These are phyloP conservation scores for Lepidurus arcticus DNA, from an alignment of 1,140 invertebrate genomes.

Conservation along the genomic window DNA sequence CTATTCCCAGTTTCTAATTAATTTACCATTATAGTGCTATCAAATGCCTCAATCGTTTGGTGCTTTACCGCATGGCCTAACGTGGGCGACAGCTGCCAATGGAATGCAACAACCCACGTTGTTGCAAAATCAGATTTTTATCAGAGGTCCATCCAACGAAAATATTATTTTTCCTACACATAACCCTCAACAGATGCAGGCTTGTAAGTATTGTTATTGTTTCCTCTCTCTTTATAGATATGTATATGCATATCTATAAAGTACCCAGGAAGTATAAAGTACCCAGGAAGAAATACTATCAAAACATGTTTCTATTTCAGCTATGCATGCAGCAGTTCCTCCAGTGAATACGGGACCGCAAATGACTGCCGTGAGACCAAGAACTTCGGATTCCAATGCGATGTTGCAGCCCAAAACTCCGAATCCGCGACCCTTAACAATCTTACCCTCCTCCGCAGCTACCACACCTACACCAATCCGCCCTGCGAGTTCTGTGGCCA, in stretches of 20 bases:
- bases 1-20: background rate
- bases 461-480: constrained; percentile 52
- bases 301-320: constrained; percentile 28
- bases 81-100: constrained; percentile 48
- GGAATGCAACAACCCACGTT: constrained; percentile 56
- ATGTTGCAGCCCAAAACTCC: constrained; percentile 49
- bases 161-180: constrained; percentile 81
- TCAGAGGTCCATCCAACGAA: constrained; percentile 67
- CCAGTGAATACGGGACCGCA: constrained; percentile 33
- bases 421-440: constrained; percentile 53
- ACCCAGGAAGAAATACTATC: background rate
- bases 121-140: constrained; percentile 71
- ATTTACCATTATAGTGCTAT: constrained; percentile 30
- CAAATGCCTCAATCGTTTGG: constrained; percentile 45
- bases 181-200: constrained; percentile 50
- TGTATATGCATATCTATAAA: background rate
- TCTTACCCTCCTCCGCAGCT: constrained; percentile 55
- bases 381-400: constrained; percentile 39
- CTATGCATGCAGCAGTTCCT: constrained; percentile 33
- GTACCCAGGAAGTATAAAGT: background rate
- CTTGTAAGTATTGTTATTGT: constrained; percentile 21
- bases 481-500: constrained; percentile 68
- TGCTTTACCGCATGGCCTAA: constrained; percentile 58
- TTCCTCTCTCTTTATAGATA: background rate
- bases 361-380: constrained; percentile 35